Evolutionary conservation across 1,140 invertebrate species (phyloP).

Genomic region (Bathynomus jamesi): DNA sequence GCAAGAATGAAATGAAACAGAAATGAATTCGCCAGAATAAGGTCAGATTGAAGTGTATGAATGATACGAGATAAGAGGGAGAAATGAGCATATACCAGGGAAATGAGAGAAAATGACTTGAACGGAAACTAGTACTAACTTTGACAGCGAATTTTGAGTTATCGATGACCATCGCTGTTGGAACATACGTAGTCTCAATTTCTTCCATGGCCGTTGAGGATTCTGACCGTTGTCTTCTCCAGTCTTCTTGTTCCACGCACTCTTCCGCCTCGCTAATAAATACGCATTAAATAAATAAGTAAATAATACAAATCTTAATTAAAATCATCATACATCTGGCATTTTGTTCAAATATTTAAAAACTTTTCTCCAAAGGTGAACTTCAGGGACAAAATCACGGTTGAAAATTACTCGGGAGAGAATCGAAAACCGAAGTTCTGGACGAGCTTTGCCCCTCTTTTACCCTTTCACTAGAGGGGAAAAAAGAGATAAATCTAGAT

Average conservation of each 20-base stretch:
- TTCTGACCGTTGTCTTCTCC: conserved; percentile 60
- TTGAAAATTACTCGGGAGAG: too few relatives aligned
- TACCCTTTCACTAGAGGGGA: too few relatives aligned
- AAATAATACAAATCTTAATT: not conserved
- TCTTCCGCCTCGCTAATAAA: conserved; percentile 46
- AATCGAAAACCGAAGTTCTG: not conserved
- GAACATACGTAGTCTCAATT: conserved; percentile 60
- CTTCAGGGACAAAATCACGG: not conserved
- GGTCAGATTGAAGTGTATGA: too few relatives aligned
- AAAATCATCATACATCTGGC: not conserved
- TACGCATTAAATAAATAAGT: not conserved
- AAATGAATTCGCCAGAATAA: too few relatives aligned
- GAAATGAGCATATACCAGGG: too few relatives aligned
- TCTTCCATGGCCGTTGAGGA: conserved; percentile 54
- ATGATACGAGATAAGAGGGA: too few relatives aligned
- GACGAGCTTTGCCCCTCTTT: not conserved
- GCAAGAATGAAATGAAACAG: too few relatives aligned
- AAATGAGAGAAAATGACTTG: too few relatives aligned
- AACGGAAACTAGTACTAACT: too few relatives aligned
- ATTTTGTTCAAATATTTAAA: not conserved
- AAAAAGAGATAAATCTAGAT: too few relatives aligned
- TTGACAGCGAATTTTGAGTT: conserved; percentile 28
- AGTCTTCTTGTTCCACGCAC: conserved; percentile 57
- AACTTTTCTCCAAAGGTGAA: not conserved
- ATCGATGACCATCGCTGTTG: conserved; percentile 40